Evolutionary conservation across 2,797 vertebrate genomes (phyloP).

Genomic region (Oreochromis grahami): DNA sequence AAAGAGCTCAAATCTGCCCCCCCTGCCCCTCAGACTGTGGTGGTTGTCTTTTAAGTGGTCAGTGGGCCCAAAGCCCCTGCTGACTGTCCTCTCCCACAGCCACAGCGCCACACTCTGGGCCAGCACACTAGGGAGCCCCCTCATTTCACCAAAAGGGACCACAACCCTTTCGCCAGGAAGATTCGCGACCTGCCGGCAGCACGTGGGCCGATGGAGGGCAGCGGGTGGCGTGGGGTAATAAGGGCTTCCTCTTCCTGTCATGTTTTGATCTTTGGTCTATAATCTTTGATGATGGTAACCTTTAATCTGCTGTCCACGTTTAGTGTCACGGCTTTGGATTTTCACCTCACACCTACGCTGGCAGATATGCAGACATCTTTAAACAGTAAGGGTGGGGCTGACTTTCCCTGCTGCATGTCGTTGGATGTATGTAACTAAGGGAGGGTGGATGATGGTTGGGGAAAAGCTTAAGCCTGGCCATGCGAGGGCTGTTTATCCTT

Average conservation of each 20-base stretch:
- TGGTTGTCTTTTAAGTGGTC: slow-evolving; percentile 74
- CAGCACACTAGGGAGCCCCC: slow-evolving; percentile 62
- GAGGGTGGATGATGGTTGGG: neutral
- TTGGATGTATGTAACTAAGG: neutral
- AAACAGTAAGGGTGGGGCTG: neutral
- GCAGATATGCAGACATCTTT: neutral
- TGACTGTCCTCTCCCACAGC: slow-evolving; percentile 65
- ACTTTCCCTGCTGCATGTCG: neutral
- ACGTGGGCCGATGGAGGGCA: neutral
- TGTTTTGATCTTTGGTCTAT: neutral
- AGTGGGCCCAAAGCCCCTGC: slow-evolving; percentile 59
- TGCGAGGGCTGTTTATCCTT: neutral
- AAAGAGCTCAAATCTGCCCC: slow-evolving; percentile 72
- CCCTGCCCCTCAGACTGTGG: slow-evolving; percentile 69
- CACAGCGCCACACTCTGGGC: slow-evolving; percentile 67
- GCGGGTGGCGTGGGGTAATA: neutral
- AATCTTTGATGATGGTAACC: neutral
- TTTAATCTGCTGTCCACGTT: neutral
- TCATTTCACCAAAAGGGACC: slow-evolving; percentile 75
- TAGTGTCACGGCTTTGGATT: neutral
- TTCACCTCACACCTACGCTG: neutral
- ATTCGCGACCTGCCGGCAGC: slow-evolving; percentile 49
- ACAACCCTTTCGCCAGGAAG: slow-evolving; percentile 71
- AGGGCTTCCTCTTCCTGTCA: neutral
- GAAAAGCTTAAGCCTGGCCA: neutral